A percentile compares a stretch with the other conserved stretches of the same genome.
These are phyloP conservation scores for Zaprionus lineosus DNA, from an alignment of 2,888 invertebrate genomes.

Conservation along the genomic window DNA sequence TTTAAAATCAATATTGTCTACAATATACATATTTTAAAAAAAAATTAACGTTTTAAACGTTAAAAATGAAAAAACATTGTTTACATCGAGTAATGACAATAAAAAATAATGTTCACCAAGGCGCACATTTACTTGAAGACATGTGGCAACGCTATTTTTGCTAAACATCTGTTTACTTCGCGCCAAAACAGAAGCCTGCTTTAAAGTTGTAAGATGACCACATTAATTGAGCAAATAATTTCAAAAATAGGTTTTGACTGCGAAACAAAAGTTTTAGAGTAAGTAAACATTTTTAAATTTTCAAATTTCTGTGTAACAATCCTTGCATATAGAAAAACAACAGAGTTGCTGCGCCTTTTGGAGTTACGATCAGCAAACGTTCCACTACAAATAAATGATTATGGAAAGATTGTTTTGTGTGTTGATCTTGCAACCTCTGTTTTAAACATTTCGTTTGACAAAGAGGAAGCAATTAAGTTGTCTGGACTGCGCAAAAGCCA, in stretches of 20 bases:
- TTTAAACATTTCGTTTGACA: slow-evolving; percentile 84
- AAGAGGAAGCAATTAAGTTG: slow-evolving; percentile 85
- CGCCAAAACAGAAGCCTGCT: slow-evolving; percentile 45
- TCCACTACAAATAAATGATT: slow-evolving; percentile 84
- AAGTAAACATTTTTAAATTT: too few relatives aligned
- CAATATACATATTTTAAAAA: too few relatives aligned
- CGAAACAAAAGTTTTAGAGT: slow-evolving; percentile 76
- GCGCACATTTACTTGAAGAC: not conserved
- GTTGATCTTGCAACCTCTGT: slow-evolving; percentile 85
- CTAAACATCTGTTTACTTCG: slow-evolving; percentile 25
- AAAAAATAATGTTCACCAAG: too few relatives aligned
- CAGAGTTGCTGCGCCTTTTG: slow-evolving; percentile 78
- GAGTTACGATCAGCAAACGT: slow-evolving; percentile 79
- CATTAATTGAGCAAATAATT: slow-evolving; percentile 77
- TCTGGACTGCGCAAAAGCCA: slow-evolving; percentile 85
- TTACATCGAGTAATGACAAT: too few relatives aligned
- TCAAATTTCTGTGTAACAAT: too few relatives aligned
- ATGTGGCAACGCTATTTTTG: slow-evolving; percentile 21
- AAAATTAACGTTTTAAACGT: too few relatives aligned
- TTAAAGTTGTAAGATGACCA: slow-evolving; percentile 58
- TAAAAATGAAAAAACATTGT: too few relatives aligned
- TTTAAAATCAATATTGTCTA: too few relatives aligned
- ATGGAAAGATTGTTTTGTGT: slow-evolving; percentile 85
- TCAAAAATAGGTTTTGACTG: slow-evolving; percentile 78
- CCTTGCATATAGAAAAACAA: slow-evolving; percentile 80